Evolutionary conservation across 2,113 vertebrate species (phyloP).

Genomic region (Micromys minutus): DNA sequence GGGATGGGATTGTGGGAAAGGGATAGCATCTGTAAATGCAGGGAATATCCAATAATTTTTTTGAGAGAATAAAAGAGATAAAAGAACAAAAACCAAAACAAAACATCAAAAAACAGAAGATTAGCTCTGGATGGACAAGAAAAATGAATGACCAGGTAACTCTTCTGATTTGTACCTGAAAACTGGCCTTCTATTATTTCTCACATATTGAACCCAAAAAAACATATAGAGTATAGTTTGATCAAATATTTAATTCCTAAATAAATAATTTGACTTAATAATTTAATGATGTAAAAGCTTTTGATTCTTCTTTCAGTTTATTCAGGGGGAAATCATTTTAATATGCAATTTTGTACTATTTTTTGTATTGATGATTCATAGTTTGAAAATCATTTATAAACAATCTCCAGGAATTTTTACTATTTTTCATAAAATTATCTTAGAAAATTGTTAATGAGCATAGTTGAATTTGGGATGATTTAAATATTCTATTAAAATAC

Average conservation of each 20-base stretch:
- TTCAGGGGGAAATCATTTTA: slow-evolving; percentile 17
- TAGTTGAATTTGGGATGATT: slow-evolving; percentile 19
- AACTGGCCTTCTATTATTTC: not conserved
- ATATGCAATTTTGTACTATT: not conserved
- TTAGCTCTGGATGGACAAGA: not conserved
- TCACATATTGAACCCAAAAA: not conserved
- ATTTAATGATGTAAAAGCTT: not conserved
- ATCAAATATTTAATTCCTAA: not conserved
- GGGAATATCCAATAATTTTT: too few relatives aligned
- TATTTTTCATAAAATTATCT: slow-evolving; percentile 58
- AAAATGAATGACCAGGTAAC: not conserved
- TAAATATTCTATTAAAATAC: slow-evolving; percentile 54
- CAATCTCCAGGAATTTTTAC: slow-evolving; percentile 15
- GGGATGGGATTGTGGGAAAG: too few relatives aligned
- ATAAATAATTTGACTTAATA: slow-evolving; percentile 42
- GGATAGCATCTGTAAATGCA: too few relatives aligned
- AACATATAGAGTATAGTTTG: not conserved
- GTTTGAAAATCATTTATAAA: slow-evolving; percentile 1
- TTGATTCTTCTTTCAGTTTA: not conserved
- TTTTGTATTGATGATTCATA: not conserved
- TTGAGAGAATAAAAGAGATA: too few relatives aligned
- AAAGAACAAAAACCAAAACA: too few relatives aligned
- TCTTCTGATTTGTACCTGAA: not conserved
- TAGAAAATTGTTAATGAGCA: slow-evolving; percentile 37
- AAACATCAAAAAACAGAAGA: not conserved